Percentiles rank a stretch among this genome's conserved stretches.
These are phyloP conservation scores for Drosophila ironensis DNA, from an alignment of 1,140 invertebrate species.

Conservation along the genomic window DNA sequence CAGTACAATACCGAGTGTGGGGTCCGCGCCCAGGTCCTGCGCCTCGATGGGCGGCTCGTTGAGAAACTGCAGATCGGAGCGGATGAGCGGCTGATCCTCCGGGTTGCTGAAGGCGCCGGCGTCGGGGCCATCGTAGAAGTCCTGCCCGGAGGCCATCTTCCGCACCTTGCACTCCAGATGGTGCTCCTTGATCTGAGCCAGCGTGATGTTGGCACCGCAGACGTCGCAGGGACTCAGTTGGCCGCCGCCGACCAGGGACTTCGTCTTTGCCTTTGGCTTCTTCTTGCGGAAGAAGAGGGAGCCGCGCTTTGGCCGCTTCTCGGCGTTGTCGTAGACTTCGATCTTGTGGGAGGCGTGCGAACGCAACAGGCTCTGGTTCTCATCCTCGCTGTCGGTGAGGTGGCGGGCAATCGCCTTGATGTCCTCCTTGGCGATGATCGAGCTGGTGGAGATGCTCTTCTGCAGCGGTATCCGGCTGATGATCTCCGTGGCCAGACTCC, in stretches of 20 bases:
- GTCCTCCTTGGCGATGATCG: constrained; percentile 83
- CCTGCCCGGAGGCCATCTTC: constrained; percentile 55
- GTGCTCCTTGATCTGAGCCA: constrained; percentile 68
- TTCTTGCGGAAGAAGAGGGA: constrained; percentile 95
- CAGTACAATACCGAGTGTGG: constrained; percentile 89
- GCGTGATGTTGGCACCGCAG: constrained; percentile 56
- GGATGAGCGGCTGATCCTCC: constrained; percentile 86
- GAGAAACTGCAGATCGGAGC: constrained; percentile 84
- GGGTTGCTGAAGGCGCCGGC: constrained; percentile 27
- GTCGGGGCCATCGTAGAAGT: constrained; percentile 71
- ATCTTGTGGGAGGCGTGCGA: constrained; percentile 72
- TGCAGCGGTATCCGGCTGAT: constrained; percentile 90
- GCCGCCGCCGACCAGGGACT: constrained; percentile 58
- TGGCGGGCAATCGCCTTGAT: constrained; percentile 77
- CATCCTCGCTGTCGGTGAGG: constrained; percentile 81
- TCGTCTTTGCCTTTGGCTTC: constrained; percentile 79
- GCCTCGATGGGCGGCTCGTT: constrained; percentile 86
- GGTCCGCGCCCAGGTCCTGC: constrained; percentile 89
- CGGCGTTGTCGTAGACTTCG: constrained; percentile 89
- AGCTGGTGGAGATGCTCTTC: constrained; percentile 95
- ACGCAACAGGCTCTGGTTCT: constrained; percentile 80
- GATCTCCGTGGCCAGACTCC: constrained; percentile 84
- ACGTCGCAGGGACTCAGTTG: constrained; percentile 65
- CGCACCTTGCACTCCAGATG: constrained; percentile 67
- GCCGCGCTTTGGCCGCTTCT: constrained; percentile 92